Conservation (phyloP, 2,113 vertebrate species). For the Gobius niger region DNA sequence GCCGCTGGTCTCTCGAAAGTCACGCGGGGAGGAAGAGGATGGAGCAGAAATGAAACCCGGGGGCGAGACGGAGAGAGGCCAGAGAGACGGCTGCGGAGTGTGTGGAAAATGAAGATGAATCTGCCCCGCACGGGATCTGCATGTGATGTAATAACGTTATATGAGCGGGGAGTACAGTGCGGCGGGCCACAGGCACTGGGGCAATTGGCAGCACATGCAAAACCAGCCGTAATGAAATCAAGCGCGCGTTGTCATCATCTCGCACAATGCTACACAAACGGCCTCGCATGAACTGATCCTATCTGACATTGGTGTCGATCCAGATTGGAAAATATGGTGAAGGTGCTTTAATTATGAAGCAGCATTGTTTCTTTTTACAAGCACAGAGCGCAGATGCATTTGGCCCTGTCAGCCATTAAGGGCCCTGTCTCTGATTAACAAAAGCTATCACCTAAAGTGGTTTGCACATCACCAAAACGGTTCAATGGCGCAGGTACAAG, state of each 20-base stretch:
- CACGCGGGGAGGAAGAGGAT: slow-evolving; percentile 13
- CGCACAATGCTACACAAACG: neutral
- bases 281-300: neutral
- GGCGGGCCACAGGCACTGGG: neutral
- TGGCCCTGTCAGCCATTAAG: too few species aligned
- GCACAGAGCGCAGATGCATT: too few species aligned
- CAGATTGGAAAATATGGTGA: neutral
- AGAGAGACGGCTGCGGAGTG: slow-evolving; percentile 23
- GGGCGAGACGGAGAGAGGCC: slow-evolving; percentile 32
- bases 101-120: slow-evolving; percentile 31
- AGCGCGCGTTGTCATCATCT: neutral
- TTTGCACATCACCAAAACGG: too few species aligned
- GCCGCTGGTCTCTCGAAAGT: slow-evolving; percentile 50
- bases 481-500: too few species aligned
- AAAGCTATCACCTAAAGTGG: too few species aligned
- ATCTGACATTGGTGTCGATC: neutral
- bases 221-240: slow-evolving; percentile 3
- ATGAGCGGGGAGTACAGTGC: neutral
- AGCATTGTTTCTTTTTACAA: too few species aligned
- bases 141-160: slow-evolving; percentile 6
- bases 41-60: slow-evolving; percentile 45
- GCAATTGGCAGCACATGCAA: neutral
- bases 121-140: slow-evolving; percentile 22
- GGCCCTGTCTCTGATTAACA: too few species aligned
- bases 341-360: neutral